phyloP scores from a whole-genome alignment of 2,888 invertebrate genomes.

The Drosophila neotestacea region DNA sequence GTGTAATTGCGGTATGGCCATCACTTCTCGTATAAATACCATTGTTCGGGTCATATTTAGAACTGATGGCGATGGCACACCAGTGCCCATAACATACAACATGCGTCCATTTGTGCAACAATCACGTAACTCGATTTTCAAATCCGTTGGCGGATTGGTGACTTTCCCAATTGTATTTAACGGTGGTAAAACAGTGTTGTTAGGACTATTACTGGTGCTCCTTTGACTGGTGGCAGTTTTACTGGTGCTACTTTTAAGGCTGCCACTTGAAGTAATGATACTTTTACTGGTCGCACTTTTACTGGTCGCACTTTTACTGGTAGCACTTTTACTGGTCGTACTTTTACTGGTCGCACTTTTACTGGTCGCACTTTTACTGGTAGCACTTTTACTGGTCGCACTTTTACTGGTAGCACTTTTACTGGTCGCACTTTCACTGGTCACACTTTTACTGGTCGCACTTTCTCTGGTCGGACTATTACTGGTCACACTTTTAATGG shows the following conservation, averaged over 20 bases:
- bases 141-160: background rate
- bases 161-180: background rate
- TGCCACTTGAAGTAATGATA: too few relatives aligned
- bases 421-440: background rate
- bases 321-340: too few relatives aligned
- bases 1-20: conserved; percentile 76
- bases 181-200: background rate
- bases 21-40: conserved; percentile 68
- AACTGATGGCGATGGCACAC: background rate
- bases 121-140: conserved; percentile 56
- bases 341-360: too few relatives aligned
- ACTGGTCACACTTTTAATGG: too few relatives aligned
- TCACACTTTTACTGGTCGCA: too few relatives aligned
- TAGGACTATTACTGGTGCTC: background rate
- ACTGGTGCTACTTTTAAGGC: background rate
- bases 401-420: background rate
- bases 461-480: background rate
- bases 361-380: background rate
- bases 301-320: too few relatives aligned
- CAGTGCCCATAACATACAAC: conserved; percentile 36
- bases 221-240: background rate
- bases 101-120: conserved; percentile 38
- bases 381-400: too few relatives aligned
- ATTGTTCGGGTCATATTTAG: conserved; percentile 56
- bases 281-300: background rate